These are phyloP conservation scores for Caenorhabditis japonica DNA, from an alignment of 2,888 invertebrate genomes.

Conservation along the genomic window DNA sequence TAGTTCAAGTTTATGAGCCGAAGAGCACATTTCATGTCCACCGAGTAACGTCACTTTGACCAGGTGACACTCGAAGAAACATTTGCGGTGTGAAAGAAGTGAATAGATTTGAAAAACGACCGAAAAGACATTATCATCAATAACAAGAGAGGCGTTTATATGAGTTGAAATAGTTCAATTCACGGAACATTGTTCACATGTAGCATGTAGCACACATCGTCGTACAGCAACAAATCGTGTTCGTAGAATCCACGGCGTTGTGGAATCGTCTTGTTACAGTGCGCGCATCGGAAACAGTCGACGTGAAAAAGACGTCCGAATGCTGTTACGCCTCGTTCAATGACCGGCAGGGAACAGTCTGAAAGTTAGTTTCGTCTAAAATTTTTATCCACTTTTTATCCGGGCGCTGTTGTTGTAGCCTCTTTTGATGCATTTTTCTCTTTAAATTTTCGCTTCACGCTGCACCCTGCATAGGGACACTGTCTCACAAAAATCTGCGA, in stretches of 20 bases:
- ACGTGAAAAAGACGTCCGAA: slow-evolving; percentile 26
- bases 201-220: slow-evolving; percentile 14
- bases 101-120: no score
- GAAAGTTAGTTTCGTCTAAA: no score
- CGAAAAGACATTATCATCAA: no score
- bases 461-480: no score
- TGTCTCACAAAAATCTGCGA: no score
- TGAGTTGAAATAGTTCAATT: neutral
- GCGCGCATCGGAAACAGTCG: slow-evolving; percentile 38
- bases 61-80: slow-evolving; percentile 18
- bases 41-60: slow-evolving; percentile 17
- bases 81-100: no score
- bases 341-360: slow-evolving; percentile 21
- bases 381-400: no score
- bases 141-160: no score
- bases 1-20: no score
- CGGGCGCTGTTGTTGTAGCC: no score
- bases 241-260: slow-evolving; percentile 31
- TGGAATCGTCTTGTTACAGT: slow-evolving; percentile 25
- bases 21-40: neutral
- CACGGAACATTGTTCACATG: slow-evolving; percentile 10
- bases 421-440: no score
- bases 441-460: no score
- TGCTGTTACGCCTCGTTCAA: slow-evolving; percentile 23
- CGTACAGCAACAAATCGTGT: slow-evolving; percentile 24